A percentile compares a stretch with the other conserved stretches of the same genome.
Evolutionary conservation across 2,797 vertebrate genomes (phyloP).

Genomic region (Bucorvus abyssinicus): DNA sequence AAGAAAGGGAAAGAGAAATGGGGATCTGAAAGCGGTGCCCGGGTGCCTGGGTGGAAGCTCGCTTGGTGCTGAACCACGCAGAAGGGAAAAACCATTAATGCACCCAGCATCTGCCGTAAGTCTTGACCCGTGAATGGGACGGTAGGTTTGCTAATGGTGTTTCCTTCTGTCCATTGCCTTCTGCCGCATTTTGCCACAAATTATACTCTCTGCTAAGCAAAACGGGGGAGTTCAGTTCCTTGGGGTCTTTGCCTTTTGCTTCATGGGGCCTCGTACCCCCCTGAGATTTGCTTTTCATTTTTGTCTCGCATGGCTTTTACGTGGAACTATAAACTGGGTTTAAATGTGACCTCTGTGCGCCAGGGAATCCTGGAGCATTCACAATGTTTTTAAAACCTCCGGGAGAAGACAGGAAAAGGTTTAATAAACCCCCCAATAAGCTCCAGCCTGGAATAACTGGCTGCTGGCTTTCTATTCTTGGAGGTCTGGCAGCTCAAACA

Average conservation of each 20-base stretch:
- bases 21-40: not conserved
- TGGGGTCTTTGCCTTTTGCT: not conserved
- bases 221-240: not conserved
- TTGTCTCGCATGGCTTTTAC: not conserved
- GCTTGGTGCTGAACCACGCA: accelerated
- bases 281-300: not conserved
- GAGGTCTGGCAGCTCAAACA: not conserved
- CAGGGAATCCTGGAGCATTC: not conserved
- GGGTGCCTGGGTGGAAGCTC: not conserved
- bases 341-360: not conserved
- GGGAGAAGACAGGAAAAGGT: not conserved
- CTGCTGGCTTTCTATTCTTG: not conserved
- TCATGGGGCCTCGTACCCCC: accelerated
- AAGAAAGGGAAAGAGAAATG: not conserved
- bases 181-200: not conserved
- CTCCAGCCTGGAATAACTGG: not conserved
- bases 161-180: not conserved
- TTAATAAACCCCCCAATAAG: not conserved
- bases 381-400: not conserved
- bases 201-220: not conserved
- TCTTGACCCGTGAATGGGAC: not conserved
- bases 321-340: not conserved
- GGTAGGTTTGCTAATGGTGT: not conserved
- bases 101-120: not conserved
- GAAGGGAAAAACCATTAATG: not conserved